Evolutionary conservation across 2,797 vertebrate species (phyloP), one percentile per base, ranked within the genome.

Genomic region (Staurois parvus): DNA sequence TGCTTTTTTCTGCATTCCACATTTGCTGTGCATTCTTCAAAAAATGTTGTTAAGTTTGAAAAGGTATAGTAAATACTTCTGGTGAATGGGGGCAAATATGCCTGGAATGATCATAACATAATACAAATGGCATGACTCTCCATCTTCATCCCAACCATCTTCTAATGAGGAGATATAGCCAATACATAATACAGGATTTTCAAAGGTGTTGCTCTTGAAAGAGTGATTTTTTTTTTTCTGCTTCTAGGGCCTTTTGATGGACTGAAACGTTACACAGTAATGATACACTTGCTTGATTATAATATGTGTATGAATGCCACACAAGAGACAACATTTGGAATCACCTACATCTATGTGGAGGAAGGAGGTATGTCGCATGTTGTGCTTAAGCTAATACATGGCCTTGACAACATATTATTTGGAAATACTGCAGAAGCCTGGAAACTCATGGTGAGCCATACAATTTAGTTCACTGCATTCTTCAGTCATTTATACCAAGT

Each of bases 311-410:
- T 91, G 92, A 88, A 17, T 10, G 15, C 86, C 92, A 66, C 91
- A 88, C 72, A 92, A 89, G 88, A 84, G 37, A 83, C 17, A 81
- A 95, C 94, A 42, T 93, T 92, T 5, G 95, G 92, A 89, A 90
- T 89, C 3, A 90, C 91, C 1, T 91, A 92, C 42, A 93, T 93
- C 85, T 96, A 95, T 56, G 87, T 89, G 72, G 37, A 40, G 6
- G 94, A 96, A 95, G 96, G 94, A 94, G 79, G 96, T 97, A 91
- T 92, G 94, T 89, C 29, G 30, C 75, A 66, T 78, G 26, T 28
- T 40, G 24, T 52, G 26, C 26, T 52, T 52, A 0, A 19, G 17
- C 48, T 2, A 3, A 52, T 52, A 52, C 4, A 19, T 24, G 52
- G 52, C 21, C 21, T 21, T 8, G 21, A 2, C 21, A 59, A 24